Conservation (phyloP, 2,113 vertebrate genomes). For the Puntigrus tetrazona region DNA sequence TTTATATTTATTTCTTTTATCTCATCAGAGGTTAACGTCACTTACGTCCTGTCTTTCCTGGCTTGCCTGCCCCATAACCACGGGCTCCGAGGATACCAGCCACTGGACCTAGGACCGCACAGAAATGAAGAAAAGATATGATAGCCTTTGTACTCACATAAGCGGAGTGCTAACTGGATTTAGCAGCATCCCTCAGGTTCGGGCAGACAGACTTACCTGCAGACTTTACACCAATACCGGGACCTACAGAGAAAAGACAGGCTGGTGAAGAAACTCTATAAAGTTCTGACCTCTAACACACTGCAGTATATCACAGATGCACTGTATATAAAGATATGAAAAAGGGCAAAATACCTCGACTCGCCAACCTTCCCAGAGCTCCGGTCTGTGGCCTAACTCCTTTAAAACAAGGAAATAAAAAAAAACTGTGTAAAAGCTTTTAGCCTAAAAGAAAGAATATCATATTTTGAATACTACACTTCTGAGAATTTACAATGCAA, state of each 20-base stretch:
- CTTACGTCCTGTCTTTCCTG: conserved; percentile 68
- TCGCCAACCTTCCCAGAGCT: conserved; percentile 62
- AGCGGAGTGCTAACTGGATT: background rate
- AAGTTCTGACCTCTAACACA: background rate
- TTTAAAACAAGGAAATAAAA: conserved; percentile 41
- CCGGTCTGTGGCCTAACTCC: conserved; percentile 69
- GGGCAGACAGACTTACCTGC: conserved; percentile 60
- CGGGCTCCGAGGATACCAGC: conserved; percentile 64
- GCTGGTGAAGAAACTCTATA: background rate
- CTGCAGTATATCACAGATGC: background rate
- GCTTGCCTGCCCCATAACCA: conserved; percentile 65
- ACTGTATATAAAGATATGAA: background rate
- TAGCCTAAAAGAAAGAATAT: background rate
- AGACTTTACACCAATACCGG: conserved; percentile 58
- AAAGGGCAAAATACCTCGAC: conserved; percentile 59
- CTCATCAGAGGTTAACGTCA: background rate
- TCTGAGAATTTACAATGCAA: background rate
- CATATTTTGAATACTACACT: background rate
- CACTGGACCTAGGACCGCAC: conserved; percentile 33
- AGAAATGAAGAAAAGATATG: background rate
- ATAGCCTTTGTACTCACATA: background rate
- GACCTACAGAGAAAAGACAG: conserved; percentile 46
- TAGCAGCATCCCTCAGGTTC: background rate
- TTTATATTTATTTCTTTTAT: background rate
- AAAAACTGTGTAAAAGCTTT: background rate